Base-by-base conservation (phyloP, 1,140 invertebrate species). In the fruit fly (Drosophila melanogaster) region DNA sequence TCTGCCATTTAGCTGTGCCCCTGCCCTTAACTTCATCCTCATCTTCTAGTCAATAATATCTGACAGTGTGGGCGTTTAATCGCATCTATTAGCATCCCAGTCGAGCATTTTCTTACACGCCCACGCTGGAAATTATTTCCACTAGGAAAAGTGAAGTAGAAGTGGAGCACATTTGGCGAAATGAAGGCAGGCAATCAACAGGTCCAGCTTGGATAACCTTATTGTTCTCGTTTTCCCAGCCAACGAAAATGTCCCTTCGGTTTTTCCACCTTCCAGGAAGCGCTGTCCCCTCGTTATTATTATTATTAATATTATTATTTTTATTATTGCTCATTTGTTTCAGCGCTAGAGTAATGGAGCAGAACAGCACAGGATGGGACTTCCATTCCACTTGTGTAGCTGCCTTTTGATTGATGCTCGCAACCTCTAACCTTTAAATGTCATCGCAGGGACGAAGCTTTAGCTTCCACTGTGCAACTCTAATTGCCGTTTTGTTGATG, bases 401-500 rank as follows among this genome's bases (percentile, higher is more conserved):
- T 66, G 61, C 72, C 62, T 47, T 66, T 67, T 85, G 69, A 85
- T 86, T 86, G 79, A 87, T 79, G 79, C 79, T 83, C 37, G 59
- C 46, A 62, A 86, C 71, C 74, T 86, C 53, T 86, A 77, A 83
- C 83, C 83, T 86, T 86, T 86, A 86, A 86, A 86, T 86, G 83
- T 87, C 83, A 83, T 67, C 24, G 35, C 17, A 56, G 66, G 62
- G 50, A 56, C 33, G 35, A 37, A 47, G 33, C 41, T 54, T 44
- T 44, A 55, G 33, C 41, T 54, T 44, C 49, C 54, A 38, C 43
- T 71, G 57, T 81, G 79, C 74, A 81, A 74, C 79, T 81, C 79
- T 83, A 81, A 81, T 81, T 81, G 79, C 77, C 66, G 70, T 70
- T 70, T 70, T 14, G 19, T 33, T 33, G 19, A 30, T 49, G 56